Evolutionary conservation across 1,140 invertebrate species (phyloP).

Genomic region (Ostrea denselamellosa): DNA sequence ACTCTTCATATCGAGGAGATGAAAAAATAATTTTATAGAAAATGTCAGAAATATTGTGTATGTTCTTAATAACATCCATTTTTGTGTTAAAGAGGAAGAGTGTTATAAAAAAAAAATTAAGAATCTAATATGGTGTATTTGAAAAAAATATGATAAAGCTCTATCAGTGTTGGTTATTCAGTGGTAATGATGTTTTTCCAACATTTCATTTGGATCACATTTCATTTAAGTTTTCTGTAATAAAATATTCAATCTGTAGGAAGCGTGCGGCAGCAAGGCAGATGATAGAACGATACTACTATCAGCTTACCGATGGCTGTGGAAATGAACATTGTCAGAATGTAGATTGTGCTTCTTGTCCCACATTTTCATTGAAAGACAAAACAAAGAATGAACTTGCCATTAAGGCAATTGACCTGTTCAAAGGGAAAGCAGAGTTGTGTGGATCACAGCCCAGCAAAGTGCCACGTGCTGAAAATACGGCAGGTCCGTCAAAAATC

Average conservation of each 20-base stretch:
- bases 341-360: slow-evolving; percentile 89
- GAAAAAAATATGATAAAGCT: not conserved
- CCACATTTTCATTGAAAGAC: slow-evolving; percentile 65
- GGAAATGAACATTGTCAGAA: slow-evolving; percentile 17
- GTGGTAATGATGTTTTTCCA: not conserved
- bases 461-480: slow-evolving; percentile 58
- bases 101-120: no score
- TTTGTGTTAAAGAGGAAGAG: no score
- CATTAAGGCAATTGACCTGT: slow-evolving; percentile 90
- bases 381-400: slow-evolving; percentile 88
- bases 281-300: slow-evolving; percentile 94
- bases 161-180: not conserved
- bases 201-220: not conserved
- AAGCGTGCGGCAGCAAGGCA: slow-evolving; percentile 92
- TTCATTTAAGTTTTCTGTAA: not conserved
- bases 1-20: no score
- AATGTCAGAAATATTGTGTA: no score
- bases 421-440: slow-evolving; percentile 86
- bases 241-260: slow-evolving; percentile 75
- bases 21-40: no score
- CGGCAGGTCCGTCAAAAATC: slow-evolving; percentile 37
- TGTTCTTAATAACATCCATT: no score
- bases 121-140: not conserved
- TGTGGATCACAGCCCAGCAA: slow-evolving; percentile 69
- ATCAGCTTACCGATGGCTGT: slow-evolving; percentile 84